These are phyloP conservation scores for Formicarius rufipectus DNA, from an alignment of 2,113 vertebrate species.

Conservation along the genomic window DNA sequence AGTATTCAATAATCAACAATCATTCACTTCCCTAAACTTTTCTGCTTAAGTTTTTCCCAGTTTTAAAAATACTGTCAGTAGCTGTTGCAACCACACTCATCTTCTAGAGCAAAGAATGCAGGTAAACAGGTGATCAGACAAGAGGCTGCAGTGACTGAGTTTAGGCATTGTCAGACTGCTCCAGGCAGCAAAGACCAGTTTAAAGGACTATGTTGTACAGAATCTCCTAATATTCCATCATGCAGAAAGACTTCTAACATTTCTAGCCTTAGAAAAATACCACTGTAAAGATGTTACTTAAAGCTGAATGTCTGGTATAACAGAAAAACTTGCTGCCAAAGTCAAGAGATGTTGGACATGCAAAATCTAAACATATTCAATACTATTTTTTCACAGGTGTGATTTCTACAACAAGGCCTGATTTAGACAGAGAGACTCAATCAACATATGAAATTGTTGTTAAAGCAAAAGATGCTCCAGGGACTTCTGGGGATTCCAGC, in stretches of 20 bases:
- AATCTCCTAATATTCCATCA: neutral
- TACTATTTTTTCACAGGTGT: constrained; percentile 63
- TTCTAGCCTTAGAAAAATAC: neutral
- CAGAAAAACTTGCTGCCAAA: neutral
- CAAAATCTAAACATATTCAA: neutral
- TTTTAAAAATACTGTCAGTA: neutral
- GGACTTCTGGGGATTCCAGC: constrained; percentile 68
- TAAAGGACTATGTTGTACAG: neutral
- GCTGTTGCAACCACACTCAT: neutral
- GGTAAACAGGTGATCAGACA: neutral
- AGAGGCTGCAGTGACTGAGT: neutral
- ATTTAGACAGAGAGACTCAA: constrained; percentile 85
- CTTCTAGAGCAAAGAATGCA: neutral
- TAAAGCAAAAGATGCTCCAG: constrained; percentile 82
- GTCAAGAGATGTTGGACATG: neutral
- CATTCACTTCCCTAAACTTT: neutral
- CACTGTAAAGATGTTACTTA: neutral
- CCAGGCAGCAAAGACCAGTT: neutral
- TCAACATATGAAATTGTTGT: constrained; percentile 82
- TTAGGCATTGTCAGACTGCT: neutral
- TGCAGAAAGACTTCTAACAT: neutral
- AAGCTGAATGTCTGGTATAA: neutral
- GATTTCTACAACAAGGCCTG: constrained; percentile 75
- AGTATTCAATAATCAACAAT: neutral
- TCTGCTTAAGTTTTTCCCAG: neutral